phyloP scores from a whole-genome alignment of 2,797 vertebrate species.

The Ficedula albicollis region DNA sequence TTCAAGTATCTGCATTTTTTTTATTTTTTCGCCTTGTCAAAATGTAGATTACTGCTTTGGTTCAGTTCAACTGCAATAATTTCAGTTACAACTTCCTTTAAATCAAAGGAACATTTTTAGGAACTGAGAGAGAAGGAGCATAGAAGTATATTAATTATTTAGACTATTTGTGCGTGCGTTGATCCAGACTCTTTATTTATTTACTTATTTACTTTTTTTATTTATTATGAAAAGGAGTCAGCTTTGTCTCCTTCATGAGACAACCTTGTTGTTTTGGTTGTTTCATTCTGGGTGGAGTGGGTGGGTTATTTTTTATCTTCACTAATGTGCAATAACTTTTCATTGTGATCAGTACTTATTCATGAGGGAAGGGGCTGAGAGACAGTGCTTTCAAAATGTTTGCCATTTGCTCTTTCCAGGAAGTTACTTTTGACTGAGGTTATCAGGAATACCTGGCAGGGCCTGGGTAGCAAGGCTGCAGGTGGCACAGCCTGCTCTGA shows the following conservation, averaged over 20 bases:
- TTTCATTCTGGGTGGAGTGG: accelerated
- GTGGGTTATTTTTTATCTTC: background rate
- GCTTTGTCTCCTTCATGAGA: background rate
- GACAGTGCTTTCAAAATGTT: background rate
- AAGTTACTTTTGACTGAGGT: background rate
- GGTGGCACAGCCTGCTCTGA: background rate
- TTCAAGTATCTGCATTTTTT: background rate
- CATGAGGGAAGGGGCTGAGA: background rate
- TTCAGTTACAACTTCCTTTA: background rate
- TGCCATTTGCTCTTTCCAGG: background rate
- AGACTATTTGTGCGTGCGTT: background rate
- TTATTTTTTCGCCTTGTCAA: background rate
- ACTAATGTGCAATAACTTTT: background rate
- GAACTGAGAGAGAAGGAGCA: background rate
- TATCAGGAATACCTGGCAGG: background rate
- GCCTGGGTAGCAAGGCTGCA: background rate
- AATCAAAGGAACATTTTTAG: background rate
- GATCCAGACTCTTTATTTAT: background rate
- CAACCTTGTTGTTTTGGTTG: background rate
- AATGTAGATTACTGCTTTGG: background rate
- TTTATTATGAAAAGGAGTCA: background rate
- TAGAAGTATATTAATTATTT: background rate
- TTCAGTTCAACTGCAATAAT: background rate
- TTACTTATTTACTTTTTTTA: background rate
- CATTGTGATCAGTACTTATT: background rate